Base-by-base conservation (phyloP, 2,888 invertebrate species). In the Gonocerus acuteangulatus region DNA sequence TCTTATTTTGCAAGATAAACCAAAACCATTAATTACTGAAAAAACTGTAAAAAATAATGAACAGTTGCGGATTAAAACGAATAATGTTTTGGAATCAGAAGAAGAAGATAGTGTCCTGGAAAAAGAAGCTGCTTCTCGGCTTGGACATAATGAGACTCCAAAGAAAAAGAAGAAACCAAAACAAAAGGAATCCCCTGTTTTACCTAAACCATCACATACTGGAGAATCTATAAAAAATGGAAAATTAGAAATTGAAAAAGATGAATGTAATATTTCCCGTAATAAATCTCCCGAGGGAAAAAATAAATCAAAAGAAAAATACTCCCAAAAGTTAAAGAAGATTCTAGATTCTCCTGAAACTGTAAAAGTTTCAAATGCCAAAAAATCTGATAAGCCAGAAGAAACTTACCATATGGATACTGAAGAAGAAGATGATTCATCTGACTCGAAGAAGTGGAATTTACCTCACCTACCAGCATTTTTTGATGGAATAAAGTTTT, bases 401-500 rank as follows among this genome's bases (percentile, higher is more conserved):
- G 71, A 67, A 18, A 75, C 75, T 59, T 77, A 76, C 21, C 77
- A 78, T 65, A 72, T 68, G 6, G 72, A 71, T 13, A 66, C 62
- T n/a, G 69, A 69, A 44, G 65, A 64, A 47, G 69, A 68, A 57
- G 63, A 66, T 32, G 61, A 62, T 7, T 42, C 23, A 39, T 48
- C 27, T 2, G 56, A 21, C 13, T 22, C 19, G 3, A 57, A 18
- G n/a, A n/a, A 57, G n/a, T 44, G 47, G 13, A 34, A 51, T 27
- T 60, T 72, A 13, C 73, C 73, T 7, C 60, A 63, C 18, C 62
- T 83, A 63, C 77, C 78, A 1, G 72, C 75, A 65, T 73, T 80
- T 65, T 80, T 82, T 69, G 72, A 72, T 7, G 75, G 76, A 0
- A 71, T 73, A 62, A 73, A 72, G 56, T 81, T 84, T 71, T 76